A percentile compares a stretch with the other conserved stretches of the same genome.
Conservation (phyloP, 1,140 invertebrate genomes). For the Tigriopus japonicus region DNA sequence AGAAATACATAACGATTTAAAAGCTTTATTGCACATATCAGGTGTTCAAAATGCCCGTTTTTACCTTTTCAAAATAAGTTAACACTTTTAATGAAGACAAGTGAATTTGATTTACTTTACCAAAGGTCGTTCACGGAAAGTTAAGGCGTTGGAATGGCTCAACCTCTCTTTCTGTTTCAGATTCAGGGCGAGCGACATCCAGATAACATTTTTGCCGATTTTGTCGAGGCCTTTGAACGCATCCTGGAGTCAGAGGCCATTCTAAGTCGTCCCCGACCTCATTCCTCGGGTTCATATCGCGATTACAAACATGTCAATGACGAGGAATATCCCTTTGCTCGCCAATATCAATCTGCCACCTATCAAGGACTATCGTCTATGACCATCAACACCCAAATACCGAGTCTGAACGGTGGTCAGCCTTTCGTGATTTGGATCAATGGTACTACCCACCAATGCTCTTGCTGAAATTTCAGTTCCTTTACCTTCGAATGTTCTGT, state of each 20-base stretch:
- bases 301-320: neutral
- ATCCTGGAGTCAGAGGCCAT: slow-evolving; percentile 14
- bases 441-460: neutral
- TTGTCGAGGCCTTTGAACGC: slow-evolving; percentile 18
- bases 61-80: too few species aligned
- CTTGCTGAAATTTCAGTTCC: neutral
- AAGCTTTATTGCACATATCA: too few species aligned
- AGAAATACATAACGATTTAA: too few species aligned
- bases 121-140: too few species aligned
- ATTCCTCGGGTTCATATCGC: neutral
- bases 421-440: neutral
- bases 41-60: too few species aligned
- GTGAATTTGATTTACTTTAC: too few species aligned
- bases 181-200: slow-evolving; percentile 20
- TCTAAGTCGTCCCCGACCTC: neutral
- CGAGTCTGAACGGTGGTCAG: neutral
- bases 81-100: too few species aligned
- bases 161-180: too few species aligned
- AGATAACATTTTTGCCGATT: slow-evolving; percentile 19
- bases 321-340: slow-evolving; percentile 5
- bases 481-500: neutral
- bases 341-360: slow-evolving; percentile 15
- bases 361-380: neutral
- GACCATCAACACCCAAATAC: neutral
- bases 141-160: too few species aligned